phyloP scores from a whole-genome alignment of 2,797 vertebrate species.

The Silurus lanzhouensis region DNA sequence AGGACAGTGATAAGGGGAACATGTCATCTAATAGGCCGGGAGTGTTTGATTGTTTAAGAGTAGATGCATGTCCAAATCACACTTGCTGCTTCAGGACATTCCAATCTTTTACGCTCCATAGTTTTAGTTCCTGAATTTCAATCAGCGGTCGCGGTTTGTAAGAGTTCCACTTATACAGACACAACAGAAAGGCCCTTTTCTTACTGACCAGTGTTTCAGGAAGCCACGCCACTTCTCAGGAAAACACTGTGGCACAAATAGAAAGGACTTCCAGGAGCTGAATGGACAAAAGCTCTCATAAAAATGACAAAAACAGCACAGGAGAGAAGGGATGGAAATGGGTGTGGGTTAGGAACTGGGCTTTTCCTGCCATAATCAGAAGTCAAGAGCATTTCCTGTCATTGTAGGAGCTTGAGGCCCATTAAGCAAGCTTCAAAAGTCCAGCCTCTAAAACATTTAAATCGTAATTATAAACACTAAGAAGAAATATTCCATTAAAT shows the following conservation, averaged over 20 bases:
- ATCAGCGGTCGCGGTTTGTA: background rate
- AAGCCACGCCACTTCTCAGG: constrained; percentile 64
- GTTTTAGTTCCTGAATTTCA: constrained; percentile 6
- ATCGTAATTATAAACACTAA: constrained; percentile 8
- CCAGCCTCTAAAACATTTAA: constrained; percentile 32
- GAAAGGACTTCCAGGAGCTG: constrained; percentile 66
- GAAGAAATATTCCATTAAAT: background rate
- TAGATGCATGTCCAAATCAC: background rate
- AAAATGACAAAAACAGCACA: constrained; percentile 71
- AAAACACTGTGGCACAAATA: constrained; percentile 69
- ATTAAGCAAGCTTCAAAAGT: constrained; percentile 61
- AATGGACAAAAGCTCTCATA: constrained; percentile 60
- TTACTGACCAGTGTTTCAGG: constrained; percentile 68
- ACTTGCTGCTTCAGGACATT: background rate
- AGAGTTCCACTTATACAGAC: background rate
- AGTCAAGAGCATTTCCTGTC: constrained; percentile 77
- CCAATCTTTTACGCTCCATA: background rate
- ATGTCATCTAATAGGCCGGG: background rate
- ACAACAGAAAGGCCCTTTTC: constrained; percentile 46
- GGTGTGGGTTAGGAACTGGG: constrained; percentile 74
- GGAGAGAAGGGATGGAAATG: constrained; percentile 78
- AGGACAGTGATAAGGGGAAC: background rate
- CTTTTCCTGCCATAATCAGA: constrained; percentile 81
- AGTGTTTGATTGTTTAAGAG: background rate
- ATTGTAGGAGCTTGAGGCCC: constrained; percentile 74